These are phyloP conservation scores for Sprattus sprattus DNA, from an alignment of 2,113 vertebrate species.

Conservation along the genomic window DNA sequence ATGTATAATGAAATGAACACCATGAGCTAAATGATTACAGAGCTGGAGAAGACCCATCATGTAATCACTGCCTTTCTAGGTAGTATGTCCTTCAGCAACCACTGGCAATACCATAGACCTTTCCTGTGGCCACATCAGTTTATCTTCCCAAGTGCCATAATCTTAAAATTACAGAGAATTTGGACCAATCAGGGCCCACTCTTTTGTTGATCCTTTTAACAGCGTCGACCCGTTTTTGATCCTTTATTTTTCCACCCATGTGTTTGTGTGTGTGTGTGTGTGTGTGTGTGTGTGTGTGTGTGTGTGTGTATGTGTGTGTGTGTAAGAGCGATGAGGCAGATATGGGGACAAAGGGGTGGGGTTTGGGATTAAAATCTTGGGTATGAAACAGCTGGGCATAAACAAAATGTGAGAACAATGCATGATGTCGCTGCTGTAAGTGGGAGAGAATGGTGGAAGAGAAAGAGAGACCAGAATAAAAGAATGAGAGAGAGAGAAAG, in stretches of 20 bases:
- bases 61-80: not conserved
- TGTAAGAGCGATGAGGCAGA: constrained; percentile 38
- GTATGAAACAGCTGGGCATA: constrained; percentile 37
- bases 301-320: constrained; percentile 37
- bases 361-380: constrained; percentile 44
- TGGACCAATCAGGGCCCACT: not conserved
- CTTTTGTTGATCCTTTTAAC: not conserved
- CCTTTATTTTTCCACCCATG: constrained; percentile 9
- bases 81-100: not conserved
- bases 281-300: constrained; percentile 23
- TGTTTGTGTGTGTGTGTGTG: constrained; percentile 29
- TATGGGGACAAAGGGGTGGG: constrained; percentile 22
- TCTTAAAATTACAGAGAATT: not conserved
- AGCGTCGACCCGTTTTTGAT: not conserved
- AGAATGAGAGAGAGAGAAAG: not conserved
- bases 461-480: not conserved
- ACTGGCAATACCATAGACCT: not conserved
- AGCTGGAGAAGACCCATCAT: too few species aligned
- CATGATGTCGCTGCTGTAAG: constrained; percentile 48
- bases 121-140: not conserved
- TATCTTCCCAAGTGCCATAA: not conserved
- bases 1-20: not conserved
- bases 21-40: not conserved
- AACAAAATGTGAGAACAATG: constrained; percentile 56
- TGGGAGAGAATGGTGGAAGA: not conserved